Evolutionary conservation across 35 echinoderm and acorn worm species (phyloP).

Genomic region (Chiridota heheva): DNA sequence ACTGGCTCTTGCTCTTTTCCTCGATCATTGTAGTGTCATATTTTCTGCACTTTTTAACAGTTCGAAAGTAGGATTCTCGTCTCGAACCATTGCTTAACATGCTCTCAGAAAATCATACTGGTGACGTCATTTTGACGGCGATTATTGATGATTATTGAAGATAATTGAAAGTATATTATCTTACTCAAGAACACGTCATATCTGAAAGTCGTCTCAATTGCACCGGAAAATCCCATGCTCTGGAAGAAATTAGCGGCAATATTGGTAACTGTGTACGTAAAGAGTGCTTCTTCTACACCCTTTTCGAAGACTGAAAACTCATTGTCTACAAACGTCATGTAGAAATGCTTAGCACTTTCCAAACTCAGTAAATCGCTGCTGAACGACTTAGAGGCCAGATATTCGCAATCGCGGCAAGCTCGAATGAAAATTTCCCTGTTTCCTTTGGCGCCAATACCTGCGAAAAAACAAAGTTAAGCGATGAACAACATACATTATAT

Average conservation of each 20-base stretch:
- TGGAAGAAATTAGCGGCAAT: conserved; percentile 5
- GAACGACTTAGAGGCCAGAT: neutral
- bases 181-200: conserved; percentile 10
- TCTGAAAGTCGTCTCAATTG: conserved; percentile 13
- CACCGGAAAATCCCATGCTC: conserved; percentile 27
- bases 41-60: neutral
- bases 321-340: neutral
- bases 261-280: neutral
- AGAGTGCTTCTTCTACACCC: neutral
- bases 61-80: neutral
- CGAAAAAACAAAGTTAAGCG: too few species aligned
- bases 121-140: too few species aligned
- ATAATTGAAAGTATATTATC: neutral
- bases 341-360: conserved; percentile 15
- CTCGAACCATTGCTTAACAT: neutral
- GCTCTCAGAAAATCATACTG: too few species aligned
- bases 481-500: too few species aligned
- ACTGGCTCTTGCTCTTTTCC: neutral
- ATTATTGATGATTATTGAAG: neutral
- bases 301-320: conserved; percentile 2
- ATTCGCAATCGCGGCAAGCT: conserved; percentile 15
- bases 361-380: neutral
- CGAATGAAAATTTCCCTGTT: neutral
- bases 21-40: neutral
- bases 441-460: conserved; percentile 11